Evolutionary conservation across 1,140 invertebrate species (phyloP).

Genomic region (Ceratina australensis): DNA sequence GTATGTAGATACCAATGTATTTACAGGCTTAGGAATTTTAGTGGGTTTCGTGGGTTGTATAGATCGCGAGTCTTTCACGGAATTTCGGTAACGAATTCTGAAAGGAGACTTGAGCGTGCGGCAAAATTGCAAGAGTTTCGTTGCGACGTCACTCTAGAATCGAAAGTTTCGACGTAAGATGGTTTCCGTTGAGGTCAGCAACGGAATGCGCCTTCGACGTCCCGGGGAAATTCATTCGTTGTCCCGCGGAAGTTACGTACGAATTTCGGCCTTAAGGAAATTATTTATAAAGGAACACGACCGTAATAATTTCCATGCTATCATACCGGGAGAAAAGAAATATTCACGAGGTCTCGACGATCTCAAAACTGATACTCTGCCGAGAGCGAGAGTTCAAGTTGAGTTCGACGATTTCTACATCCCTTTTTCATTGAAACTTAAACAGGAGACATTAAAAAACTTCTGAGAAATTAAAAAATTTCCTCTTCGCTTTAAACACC

Average conservation of each 20-base stretch:
- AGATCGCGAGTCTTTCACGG: background rate
- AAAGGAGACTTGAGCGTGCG: constrained; percentile 12
- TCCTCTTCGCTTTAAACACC: no score
- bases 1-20: constrained; percentile 16
- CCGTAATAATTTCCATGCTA: background rate
- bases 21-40: constrained; percentile 26
- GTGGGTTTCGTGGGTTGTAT: background rate
- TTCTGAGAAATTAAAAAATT: no score
- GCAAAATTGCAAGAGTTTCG: constrained; percentile 24
- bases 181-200: background rate
- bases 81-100: constrained; percentile 32
- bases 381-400: no score
- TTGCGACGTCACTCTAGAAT: constrained; percentile 3
- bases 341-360: no score
- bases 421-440: no score
- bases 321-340: background rate
- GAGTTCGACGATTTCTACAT: no score
- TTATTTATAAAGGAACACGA: background rate
- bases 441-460: no score
- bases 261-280: background rate
- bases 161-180: constrained; percentile 19
- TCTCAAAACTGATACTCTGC: no score
- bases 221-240: constrained; percentile 20
- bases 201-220: constrained; percentile 21
- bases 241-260: constrained; percentile 6